These are phyloP conservation scores for Pluvianellus socialis DNA, from an alignment of 2,113 vertebrate genomes.

Conservation along the genomic window DNA sequence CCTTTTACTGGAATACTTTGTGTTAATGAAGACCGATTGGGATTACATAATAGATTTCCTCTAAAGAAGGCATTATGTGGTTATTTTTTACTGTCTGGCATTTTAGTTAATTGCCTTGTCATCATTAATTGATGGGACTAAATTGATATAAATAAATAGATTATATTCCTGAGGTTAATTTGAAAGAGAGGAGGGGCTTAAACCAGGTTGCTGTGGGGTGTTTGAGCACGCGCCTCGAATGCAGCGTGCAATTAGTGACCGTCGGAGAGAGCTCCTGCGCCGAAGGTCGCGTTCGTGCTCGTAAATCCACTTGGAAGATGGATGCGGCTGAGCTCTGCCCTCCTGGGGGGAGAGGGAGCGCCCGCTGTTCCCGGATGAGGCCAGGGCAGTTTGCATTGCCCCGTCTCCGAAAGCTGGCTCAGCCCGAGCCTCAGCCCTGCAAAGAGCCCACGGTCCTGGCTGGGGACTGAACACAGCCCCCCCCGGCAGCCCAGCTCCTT, in stretches of 20 bases:
- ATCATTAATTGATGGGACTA: conserved; percentile 63
- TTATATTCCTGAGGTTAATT: conserved; percentile 19
- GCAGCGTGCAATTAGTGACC: accelerated
- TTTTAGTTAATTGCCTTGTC: conserved; percentile 70
- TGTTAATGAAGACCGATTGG: conserved; percentile 65
- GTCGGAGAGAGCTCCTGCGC: accelerated
- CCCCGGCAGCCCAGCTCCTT: too few species aligned
- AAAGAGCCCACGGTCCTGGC: too few species aligned
- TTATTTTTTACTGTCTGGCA: conserved; percentile 62
- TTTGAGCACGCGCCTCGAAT: neutral
- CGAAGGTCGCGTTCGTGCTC: accelerated
- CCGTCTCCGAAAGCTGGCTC: too few species aligned
- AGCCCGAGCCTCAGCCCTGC: too few species aligned
- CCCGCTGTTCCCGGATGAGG: accelerated
- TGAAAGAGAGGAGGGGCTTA: neutral
- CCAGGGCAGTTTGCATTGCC: too few species aligned
- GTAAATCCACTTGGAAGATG: neutral
- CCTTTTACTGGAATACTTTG: conserved; percentile 61
- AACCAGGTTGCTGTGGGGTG: neutral
- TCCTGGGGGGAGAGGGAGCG: neutral
- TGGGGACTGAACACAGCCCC: too few species aligned
- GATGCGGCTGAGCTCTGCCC: neutral
- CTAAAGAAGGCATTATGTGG: conserved; percentile 54
- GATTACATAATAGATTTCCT: conserved; percentile 63
- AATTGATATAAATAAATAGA: conserved; percentile 66